Evolutionary conservation across 1,140 invertebrate species (phyloP).

Genomic region (Drosophila baimaii): DNA sequence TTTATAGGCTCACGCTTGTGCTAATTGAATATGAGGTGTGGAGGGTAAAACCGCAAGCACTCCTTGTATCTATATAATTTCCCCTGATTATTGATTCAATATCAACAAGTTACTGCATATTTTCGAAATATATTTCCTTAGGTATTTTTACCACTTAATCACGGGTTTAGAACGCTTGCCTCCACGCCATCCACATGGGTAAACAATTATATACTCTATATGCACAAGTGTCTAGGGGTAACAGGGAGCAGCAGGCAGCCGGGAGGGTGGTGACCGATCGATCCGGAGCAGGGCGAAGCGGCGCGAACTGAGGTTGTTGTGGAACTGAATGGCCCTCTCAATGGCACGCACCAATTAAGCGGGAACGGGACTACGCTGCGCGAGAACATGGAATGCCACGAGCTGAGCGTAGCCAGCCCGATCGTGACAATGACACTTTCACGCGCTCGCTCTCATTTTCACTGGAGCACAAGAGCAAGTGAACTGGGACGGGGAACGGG

Average conservation of each 20-base stretch:
- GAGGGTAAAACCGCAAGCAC: background rate
- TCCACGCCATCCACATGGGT: conserved; percentile 24
- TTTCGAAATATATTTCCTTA: conserved; percentile 3
- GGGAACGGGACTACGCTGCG: conserved; percentile 29
- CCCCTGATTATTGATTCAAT: background rate
- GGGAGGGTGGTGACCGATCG: background rate
- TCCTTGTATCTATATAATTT: background rate
- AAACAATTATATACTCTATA: conserved; percentile 42
- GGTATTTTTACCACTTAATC: conserved; percentile 12
- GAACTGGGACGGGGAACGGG: too few relatives aligned
- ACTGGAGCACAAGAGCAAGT: conserved; percentile 51
- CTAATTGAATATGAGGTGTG: conserved; percentile 10
- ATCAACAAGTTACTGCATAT: background rate
- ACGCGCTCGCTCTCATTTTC: conserved; percentile 70
- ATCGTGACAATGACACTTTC: conserved; percentile 66
- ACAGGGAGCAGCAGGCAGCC: background rate
- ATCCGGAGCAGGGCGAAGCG: conserved; percentile 40
- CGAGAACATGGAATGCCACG: conserved; percentile 34
- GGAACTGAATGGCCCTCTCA: conserved; percentile 50
- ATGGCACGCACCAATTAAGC: conserved; percentile 64
- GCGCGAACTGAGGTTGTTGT: conserved; percentile 42
- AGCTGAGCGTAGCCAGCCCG: conserved; percentile 13
- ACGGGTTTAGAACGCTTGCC: conserved; percentile 11
- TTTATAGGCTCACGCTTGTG: background rate
- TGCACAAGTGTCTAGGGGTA: conserved; percentile 45